These are phyloP conservation scores for Geotrupes spiniger DNA, from an alignment of 2,888 invertebrate genomes.

Conservation along the genomic window DNA sequence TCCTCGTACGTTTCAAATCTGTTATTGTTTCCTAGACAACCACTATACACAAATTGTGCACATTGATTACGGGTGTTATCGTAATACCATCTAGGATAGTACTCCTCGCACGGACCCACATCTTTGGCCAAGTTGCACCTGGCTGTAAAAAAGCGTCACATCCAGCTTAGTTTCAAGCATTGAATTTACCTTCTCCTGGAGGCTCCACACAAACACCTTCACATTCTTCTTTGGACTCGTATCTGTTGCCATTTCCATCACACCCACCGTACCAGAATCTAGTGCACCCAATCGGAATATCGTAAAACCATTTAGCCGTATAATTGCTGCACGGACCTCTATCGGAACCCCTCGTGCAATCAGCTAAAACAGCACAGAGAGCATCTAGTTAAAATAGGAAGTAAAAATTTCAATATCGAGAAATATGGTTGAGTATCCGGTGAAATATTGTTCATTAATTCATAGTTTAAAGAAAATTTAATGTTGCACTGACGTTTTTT, in stretches of 20 bases:
- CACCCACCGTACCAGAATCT: constrained; percentile 93
- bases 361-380: no score
- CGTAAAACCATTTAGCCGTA: constrained; percentile 84
- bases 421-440: no score
- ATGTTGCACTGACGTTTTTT: no score
- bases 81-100: constrained; percentile 81
- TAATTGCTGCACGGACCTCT: constrained; percentile 79
- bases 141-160: constrained; percentile 50
- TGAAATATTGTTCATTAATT: no score
- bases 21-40: constrained; percentile 90
- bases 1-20: constrained; percentile 76
- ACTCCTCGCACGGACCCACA: constrained; percentile 77
- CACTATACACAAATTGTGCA: constrained; percentile 83
- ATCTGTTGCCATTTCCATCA: constrained; percentile 85
- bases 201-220: constrained; percentile 79
- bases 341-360: constrained; percentile 71
- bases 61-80: constrained; percentile 74
- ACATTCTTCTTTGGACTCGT: constrained; percentile 78
- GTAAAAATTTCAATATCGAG: no score
- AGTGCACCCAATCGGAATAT: constrained; percentile 83
- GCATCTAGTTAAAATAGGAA: no score
- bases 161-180: neutral
- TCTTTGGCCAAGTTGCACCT: constrained; percentile 78
- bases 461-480: no score
- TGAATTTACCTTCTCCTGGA: constrained; percentile 57